Evolutionary conservation across 1,140 invertebrate genomes (phyloP).

Genomic region (Sycophila sp.): DNA sequence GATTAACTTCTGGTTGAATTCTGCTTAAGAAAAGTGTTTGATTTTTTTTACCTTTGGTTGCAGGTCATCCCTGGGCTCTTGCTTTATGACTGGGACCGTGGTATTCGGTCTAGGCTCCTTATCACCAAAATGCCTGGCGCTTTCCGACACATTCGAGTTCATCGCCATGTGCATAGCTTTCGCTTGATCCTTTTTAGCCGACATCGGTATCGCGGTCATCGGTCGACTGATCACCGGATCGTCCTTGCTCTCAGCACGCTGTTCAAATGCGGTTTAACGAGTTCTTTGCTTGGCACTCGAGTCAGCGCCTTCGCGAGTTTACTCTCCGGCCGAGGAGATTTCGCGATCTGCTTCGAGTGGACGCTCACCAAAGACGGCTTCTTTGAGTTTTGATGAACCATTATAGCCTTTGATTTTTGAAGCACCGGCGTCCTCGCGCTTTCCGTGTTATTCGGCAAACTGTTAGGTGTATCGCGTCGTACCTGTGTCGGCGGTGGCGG

Average conservation of each 20-base stretch:
- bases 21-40: no score
- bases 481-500: not conserved
- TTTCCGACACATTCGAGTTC: slow-evolving; percentile 25
- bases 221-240: slow-evolving; percentile 11
- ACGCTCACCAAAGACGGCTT: not conserved
- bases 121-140: slow-evolving; percentile 17
- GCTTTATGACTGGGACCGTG: slow-evolving; percentile 20
- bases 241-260: not conserved
- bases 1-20: no score
- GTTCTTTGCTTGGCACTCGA: no score
- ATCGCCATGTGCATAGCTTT: slow-evolving; percentile 17
- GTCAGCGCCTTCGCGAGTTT: not conserved
- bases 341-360: slow-evolving; percentile 5
- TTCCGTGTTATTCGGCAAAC: slow-evolving; percentile 6
- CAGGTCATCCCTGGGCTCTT: slow-evolving; percentile 29
- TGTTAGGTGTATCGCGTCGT: not conserved
- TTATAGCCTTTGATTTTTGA: slow-evolving; percentile 14
- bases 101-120: slow-evolving; percentile 7
- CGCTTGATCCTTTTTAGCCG: slow-evolving; percentile 26
- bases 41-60: slow-evolving; percentile 28
- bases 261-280: no score
- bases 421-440: not conserved
- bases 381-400: not conserved
- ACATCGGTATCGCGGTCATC: slow-evolving; percentile 30
- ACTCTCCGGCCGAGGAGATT: not conserved